Base-by-base conservation (phyloP, 2,888 invertebrate species). In the Ceramica pisi region DNA sequence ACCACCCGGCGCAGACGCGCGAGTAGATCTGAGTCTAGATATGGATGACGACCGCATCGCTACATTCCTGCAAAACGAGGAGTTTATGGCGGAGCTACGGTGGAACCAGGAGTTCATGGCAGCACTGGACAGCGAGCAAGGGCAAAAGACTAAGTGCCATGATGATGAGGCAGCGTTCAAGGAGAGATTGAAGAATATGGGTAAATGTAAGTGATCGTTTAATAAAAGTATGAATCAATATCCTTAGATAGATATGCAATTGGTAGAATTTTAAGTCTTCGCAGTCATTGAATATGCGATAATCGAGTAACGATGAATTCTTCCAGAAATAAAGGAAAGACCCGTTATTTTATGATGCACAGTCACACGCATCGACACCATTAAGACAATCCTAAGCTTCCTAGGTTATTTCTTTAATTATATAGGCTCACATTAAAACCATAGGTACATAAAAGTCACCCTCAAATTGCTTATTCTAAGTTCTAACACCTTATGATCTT, bases 21-120 rank as follows among this genome's bases (percentile, higher is more conserved):
- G 95, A 75, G 94, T 95, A 81, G 96, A 96, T 84, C 90, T 95
- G 2, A 95, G 94, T 78, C 85, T 95, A 9, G 97, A 98, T 83
- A 96, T 98, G 89, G 98, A 98, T 81, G 99, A 99, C 90, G 98
- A 99, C 90, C 97, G 97, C 80, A 98, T 98, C 79, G 98, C 98
- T 0, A 96, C 98, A 78, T 97, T 98, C 92, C 95, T 99, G 69
- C 99, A 99, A 91, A 99, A 99, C 88, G 98, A 98, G 89, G 99
- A 99, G 92, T 99, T 99, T 86, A 97, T 99, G 97, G 97, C 98
- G 57, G 98, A 98, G 89, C 94, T 99, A 48, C 96, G 98, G 71
- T 97, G 98, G 97, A 98, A 99, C 91, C 97, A 98, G 90, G 98
- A 98, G 88, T 99, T 99, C 89, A 97, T 99, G 96, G 97, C 97